Evolutionary conservation across 2,888 invertebrate species (phyloP).

Genomic region (Nephrocerus scutellatus): DNA sequence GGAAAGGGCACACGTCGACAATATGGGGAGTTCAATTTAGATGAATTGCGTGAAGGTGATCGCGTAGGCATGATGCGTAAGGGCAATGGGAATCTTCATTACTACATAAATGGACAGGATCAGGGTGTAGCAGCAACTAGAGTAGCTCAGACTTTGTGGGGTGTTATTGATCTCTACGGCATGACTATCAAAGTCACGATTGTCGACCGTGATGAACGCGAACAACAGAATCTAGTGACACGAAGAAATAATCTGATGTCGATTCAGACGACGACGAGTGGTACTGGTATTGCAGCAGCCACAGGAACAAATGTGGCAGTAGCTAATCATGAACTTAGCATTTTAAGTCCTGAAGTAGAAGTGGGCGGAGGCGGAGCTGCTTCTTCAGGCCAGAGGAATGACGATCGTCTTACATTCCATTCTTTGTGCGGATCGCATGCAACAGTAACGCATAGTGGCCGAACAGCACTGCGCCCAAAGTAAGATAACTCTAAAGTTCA

Average conservation of each 20-base stretch:
- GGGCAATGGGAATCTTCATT: constrained; percentile 77
- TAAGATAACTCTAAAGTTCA: constrained; percentile 44
- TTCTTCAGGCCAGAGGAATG: constrained; percentile 38
- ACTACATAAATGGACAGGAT: constrained; percentile 86
- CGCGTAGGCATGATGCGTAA: constrained; percentile 87
- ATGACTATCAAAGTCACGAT: constrained; percentile 89
- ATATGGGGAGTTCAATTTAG: constrained; percentile 89
- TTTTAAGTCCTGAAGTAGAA: constrained; percentile 46
- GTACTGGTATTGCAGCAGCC: constrained; percentile 26
- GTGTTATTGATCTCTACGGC: constrained; percentile 90
- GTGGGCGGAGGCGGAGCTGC: constrained; percentile 31
- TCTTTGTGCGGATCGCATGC: constrained; percentile 87
- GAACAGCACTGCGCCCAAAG: constrained; percentile 90
- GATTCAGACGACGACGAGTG: constrained; percentile 19
- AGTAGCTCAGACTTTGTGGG: constrained; percentile 79
- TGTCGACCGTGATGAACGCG: constrained; percentile 73
- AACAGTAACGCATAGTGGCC: constrained; percentile 81
- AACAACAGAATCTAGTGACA: constrained; percentile 68
- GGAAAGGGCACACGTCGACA: constrained; percentile 90
- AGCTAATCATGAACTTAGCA: constrained; percentile 39
- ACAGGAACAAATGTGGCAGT: constrained; percentile 23
- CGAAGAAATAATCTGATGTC: constrained; percentile 55
- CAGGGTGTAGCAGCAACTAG: constrained; percentile 85
- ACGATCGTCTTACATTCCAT: constrained; percentile 79
- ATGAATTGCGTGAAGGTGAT: constrained; percentile 87